These are phyloP conservation scores for Ormia ochracea DNA, from an alignment of 2,888 invertebrate genomes.

Conservation along the genomic window DNA sequence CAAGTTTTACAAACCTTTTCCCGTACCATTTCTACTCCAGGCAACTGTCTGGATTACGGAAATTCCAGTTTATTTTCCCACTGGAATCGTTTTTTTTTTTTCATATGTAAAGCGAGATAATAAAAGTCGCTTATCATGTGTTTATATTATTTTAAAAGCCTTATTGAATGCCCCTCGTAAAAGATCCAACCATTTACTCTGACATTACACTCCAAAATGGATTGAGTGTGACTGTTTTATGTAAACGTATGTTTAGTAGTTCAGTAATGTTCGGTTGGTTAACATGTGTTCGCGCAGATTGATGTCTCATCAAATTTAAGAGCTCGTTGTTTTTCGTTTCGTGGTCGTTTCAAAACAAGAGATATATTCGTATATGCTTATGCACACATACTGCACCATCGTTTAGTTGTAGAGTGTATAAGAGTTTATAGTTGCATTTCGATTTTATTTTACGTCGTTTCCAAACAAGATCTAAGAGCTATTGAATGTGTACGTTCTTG, in stretches of 20 bases:
- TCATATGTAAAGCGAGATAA: too few relatives aligned
- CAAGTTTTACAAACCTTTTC: too few relatives aligned
- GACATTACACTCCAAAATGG: neutral
- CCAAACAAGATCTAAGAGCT: conserved; percentile 41
- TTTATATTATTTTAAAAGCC: neutral
- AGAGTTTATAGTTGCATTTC: conserved; percentile 9
- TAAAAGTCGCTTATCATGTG: too few relatives aligned
- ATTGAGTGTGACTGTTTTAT: neutral
- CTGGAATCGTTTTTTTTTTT: too few relatives aligned
- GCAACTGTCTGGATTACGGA: too few relatives aligned
- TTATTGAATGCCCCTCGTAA: neutral
- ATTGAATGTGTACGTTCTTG: conserved; percentile 11
- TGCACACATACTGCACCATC: neutral
- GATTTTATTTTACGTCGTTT: neutral
- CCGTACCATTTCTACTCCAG: too few relatives aligned
- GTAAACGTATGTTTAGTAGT: conserved; percentile 42
- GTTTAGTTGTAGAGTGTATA: conserved; percentile 12
- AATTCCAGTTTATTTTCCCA: too few relatives aligned
- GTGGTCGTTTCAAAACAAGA: conserved; percentile 4
- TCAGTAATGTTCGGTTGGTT: conserved; percentile 37
- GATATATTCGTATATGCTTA: conserved; percentile 12
- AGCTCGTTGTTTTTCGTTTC: conserved; percentile 25
- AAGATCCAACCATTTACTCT: neutral
- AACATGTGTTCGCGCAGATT: conserved; percentile 40
- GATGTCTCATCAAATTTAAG: conserved; percentile 5